phyloP scores from a whole-genome alignment of 2,888 invertebrate species.

The Willowsia nigromaculata region DNA sequence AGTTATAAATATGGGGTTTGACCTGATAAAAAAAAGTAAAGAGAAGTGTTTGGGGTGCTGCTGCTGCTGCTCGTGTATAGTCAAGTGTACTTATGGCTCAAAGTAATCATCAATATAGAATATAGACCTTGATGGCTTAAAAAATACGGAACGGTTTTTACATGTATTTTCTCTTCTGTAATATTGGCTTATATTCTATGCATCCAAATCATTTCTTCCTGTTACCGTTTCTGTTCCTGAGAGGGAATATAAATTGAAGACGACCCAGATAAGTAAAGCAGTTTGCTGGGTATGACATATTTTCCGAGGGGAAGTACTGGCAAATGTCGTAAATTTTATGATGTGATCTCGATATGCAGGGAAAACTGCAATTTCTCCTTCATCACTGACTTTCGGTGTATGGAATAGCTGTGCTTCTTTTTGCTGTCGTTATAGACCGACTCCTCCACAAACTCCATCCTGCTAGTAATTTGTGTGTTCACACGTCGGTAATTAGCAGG shows the following conservation, averaged over 20 bases:
- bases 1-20: not conserved
- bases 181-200: constrained; percentile 36
- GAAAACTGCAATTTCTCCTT: too few relatives aligned
- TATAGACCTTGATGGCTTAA: too few relatives aligned
- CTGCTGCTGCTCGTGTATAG: constrained; percentile 9
- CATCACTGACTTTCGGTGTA: not conserved
- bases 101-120: not conserved
- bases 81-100: not conserved
- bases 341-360: not conserved
- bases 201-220: not conserved
- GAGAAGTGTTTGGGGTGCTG: not conserved
- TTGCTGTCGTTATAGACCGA: not conserved
- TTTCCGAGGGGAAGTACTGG: not conserved
- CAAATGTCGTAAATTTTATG: constrained; percentile 28
- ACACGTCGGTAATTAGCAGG: too few relatives aligned
- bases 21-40: not conserved
- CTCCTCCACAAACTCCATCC: not conserved
- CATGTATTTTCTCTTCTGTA: not conserved
- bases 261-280: constrained; percentile 25
- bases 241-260: not conserved
- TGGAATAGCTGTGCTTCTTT: not conserved
- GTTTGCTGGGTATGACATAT: not conserved
- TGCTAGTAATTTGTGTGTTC: too few relatives aligned
- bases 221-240: not conserved
- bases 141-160: not conserved